phyloP scores from a whole-genome alignment of 2,797 vertebrate genomes.

The Gobionotothen gibberifrons region DNA sequence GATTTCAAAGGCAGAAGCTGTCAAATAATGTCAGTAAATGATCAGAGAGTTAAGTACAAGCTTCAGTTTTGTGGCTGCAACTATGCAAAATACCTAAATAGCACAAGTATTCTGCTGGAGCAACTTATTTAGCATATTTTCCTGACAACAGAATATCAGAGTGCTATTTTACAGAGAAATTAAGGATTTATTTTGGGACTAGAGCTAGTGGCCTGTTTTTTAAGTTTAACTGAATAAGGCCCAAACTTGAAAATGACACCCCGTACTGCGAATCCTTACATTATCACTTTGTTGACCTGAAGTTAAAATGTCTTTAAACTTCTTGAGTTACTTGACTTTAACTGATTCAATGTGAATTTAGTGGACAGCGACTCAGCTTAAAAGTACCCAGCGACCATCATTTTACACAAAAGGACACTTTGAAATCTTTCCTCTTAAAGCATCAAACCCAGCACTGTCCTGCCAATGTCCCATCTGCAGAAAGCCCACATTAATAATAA shows the following conservation, averaged over 20 bases:
- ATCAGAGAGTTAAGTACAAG: slow-evolving; percentile 38
- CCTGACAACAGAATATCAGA: slow-evolving; percentile 41
- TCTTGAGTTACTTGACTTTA: slow-evolving; percentile 42
- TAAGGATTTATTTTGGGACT: slow-evolving; percentile 38
- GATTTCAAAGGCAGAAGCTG: slow-evolving; percentile 74
- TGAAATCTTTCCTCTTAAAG: slow-evolving; percentile 72
- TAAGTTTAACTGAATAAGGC: slow-evolving; percentile 43
- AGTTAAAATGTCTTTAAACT: slow-evolving; percentile 38
- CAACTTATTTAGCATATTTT: slow-evolving; percentile 25
- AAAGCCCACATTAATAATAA: slow-evolving; percentile 47
- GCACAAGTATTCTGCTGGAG: slow-evolving; percentile 39
- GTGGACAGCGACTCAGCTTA: slow-evolving; percentile 46
- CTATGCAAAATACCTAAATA: slow-evolving; percentile 46
- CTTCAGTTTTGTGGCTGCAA: slow-evolving; percentile 47
- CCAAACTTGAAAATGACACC: slow-evolving; percentile 41
- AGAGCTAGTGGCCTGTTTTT: slow-evolving; percentile 30
- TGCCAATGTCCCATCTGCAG: slow-evolving; percentile 36
- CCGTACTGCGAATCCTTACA: slow-evolving; percentile 43
- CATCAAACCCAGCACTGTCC: slow-evolving; percentile 65
- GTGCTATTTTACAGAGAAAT: slow-evolving; percentile 29
- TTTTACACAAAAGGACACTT: slow-evolving; percentile 77
- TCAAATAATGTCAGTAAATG: slow-evolving; percentile 59
- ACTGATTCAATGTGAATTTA: slow-evolving; percentile 51
- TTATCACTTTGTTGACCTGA: slow-evolving; percentile 62
- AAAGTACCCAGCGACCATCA: slow-evolving; percentile 57